Base-by-base conservation (phyloP, 2,113 vertebrate species). In the Limnothrissa miodon region DNA sequence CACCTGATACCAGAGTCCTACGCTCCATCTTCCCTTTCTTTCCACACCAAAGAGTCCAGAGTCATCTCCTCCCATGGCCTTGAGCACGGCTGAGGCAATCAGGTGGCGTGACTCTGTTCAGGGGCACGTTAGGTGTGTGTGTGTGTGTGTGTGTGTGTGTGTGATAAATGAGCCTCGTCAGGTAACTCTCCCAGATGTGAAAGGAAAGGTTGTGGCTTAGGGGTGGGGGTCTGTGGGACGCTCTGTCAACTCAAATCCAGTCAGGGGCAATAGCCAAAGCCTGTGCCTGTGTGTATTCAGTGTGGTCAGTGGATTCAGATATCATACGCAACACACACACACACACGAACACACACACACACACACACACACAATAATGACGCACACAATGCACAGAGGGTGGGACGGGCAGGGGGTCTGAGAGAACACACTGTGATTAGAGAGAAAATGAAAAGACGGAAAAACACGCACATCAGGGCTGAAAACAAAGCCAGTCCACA, bases 131-230 rank as follows among this genome's bases (percentile, higher is more conserved):
- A 23, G 51, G 66, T 66, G 66, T 33, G 66, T 13, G 29, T 33
- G 25, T 13, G 66, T 74, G 66, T 36, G 59, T 66, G 62, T 70
- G 62, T 36, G 10, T 70, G 80, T 78, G 80, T 80, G 84, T 79
- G 81, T 93, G 92, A 94, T 90, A 92, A 94, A 94, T 90, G 87
- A 91, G 89, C 81, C 87, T 83, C 21, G 87, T 93, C 91, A 92
- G 89, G 89, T 90, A 92, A 89, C 87, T 84, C 86, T 84, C 88
- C 87, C 87, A 89, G 89, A 90, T 86, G 85, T 88, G 80, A 87
- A 85, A 45, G 82, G 84, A 83, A 85, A 85, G 83, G 82, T 74
- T 80, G 45, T 83, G 82, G 87, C 21, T 83, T 85, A 86, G 53
- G 39, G 84, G 83, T 45, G 82, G 66, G 62, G 66, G 66, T 74